Base-by-base conservation (phyloP, 2,113 vertebrate species). In the Trogon surrucura region DNA sequence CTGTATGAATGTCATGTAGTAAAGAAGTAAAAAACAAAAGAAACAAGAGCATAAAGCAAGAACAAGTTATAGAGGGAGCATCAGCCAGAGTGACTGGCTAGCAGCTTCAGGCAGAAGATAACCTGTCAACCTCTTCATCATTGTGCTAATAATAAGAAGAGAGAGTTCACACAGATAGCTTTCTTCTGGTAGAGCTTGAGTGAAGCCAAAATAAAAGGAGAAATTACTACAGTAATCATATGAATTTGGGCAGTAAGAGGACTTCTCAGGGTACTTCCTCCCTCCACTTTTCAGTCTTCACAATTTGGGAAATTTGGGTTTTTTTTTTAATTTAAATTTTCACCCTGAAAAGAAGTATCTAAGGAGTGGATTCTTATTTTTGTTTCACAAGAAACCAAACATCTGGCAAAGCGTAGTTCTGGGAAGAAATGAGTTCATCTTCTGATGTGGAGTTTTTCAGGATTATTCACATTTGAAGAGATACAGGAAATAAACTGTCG, bases 11-110 rank as follows among this genome's bases (percentile, higher is more conserved):
- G 79, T 57, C 78, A 64, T 56, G 53, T n/a, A 88, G 38, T 19
- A 82, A 88, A 85, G 48, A 91, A 80, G 47, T 20, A 66, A 89
- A 94, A 87, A 91, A 11, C 38, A 91, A 32, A 87, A 51, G 18
- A 91, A 94, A 91, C 36, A 44, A 88, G 65, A 72, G 32, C n/a
- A 88, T 25, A 90, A 83, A 91, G 41, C 26, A 94, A 61, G 58
- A 65, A 91, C 88, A 82, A 69, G 65, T 14, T 82, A 80, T 5
- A 66, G 48, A 75, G 14, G 12, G 7, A 79, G 18, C 60, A 85
- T 64, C 81, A 89, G 7, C 16, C n/a, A 82, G 58, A 45, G 25
- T 69, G 67, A 90, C 30, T 66, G 77, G n/a, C 30, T 65, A 85
- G 41, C 57, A 88, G 66, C 82, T 90, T 90, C 75, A 80, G 80